Base-by-base conservation (phyloP, 2,888 invertebrate species). In the Liposcelis brunnea region DNA sequence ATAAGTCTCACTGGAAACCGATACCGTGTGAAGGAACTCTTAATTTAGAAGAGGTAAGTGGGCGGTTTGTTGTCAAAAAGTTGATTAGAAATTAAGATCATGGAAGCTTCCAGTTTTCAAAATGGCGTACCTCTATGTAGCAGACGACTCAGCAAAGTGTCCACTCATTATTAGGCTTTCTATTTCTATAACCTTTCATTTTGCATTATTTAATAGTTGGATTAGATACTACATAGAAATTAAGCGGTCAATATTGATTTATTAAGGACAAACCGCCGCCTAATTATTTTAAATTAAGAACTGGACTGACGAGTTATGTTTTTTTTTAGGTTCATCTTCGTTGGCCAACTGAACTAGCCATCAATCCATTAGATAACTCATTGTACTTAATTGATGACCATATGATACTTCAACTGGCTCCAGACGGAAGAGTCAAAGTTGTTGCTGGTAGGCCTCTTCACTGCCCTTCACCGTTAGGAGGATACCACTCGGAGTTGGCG, bases 341-440 rank as follows among this genome's bases (percentile, higher is more conserved):
- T 45, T 97, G 95, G 95, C 97, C 97, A 0, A 95, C 94, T 0
- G 90, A 91, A 59, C 66, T 97, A 12, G 80, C 93, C 0, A 86
- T 95, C 31, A 93, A 91, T 62, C 95, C 94, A 0, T 65, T 94
- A 45, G 94, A 95, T 60, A 90, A 93, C 61, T 84, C 89, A 0
- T 67, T 98, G 21, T 90, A 95, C 60, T 89, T 98, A 53, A 86
- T 97, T 43, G 97, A 97, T 57, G 90, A 91, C 58, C 93, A 93
- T 58, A 89, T 93, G 83, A 85, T 89, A 43, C 68, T 94, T 11
- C 85, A 91, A 58, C 71, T 94, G 66, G 91, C 93, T 2, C 78
- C 83, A 0, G 91, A 93, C 61, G 85, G 89, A 11, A 71, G 90
- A 47, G 84, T 93, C 0, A 84, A 90, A 55, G 87, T 94, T 0